Base-by-base conservation (phyloP, 2,888 invertebrate genomes). In the Macrosoma leucophasiata region DNA sequence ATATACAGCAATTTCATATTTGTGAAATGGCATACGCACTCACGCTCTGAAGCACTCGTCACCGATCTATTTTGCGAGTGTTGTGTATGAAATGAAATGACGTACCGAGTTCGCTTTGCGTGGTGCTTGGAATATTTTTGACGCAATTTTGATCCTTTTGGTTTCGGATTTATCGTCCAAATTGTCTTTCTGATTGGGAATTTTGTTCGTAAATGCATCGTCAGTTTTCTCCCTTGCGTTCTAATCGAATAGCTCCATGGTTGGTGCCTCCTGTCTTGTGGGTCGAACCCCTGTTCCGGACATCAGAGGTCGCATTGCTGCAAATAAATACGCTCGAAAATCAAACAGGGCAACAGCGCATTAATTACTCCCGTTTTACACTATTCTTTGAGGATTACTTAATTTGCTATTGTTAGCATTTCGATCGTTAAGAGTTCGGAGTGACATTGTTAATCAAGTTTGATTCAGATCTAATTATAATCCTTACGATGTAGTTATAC, bases 211-310 rank as follows among this genome's bases (percentile, higher is more conserved):
- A 55, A 60, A 60, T 79, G 81, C 81, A 74, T 56, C 61, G 77
- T 74, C 78, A 73, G 77, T 69, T 64, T 81, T 78, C 78, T 65
- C 65, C 58, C 61, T 61, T 77, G 78, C 78, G 76, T 81, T 84
- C 84, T 84, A 82, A 84, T 84, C 79, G 76, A 82, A 82, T 84
- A 55, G 70, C 68, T 69, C 62, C 56, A 79, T 79, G 81, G 73
- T 71, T 78, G 74, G 81, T 73, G 75, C 69, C 68, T 70, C 62
- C 61, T 59, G 66, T 72, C 75, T 74, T 73, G 64, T 70, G 71
- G 73, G 72, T 62, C 58, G 54, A 52, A 67, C 76, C 77, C 79
- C 73, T 72, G 69, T 50, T 46, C 60, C 62, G 72, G 70, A 76
- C 76, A 70, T 69, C 70, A 69, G 75, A 78, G 72, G 70, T 71